Conservation (phyloP, 2,797 vertebrate species). For the Linurgus olivaceus region DNA sequence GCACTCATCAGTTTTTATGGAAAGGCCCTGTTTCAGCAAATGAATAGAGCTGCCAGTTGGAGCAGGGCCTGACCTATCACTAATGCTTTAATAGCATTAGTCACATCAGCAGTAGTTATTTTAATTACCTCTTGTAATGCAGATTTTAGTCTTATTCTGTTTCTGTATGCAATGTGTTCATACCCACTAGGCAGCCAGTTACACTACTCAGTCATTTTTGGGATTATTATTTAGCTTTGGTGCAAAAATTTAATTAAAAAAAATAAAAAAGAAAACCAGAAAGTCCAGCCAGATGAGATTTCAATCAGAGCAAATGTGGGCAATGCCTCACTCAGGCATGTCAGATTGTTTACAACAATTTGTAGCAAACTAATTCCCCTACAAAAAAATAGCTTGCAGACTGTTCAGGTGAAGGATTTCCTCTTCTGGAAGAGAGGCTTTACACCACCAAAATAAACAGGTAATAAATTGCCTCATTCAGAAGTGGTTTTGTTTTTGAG, state of each 20-base stretch:
- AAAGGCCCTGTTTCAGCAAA: rapidly evolving
- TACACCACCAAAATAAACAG: background rate
- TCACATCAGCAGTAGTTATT: background rate
- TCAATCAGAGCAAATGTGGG: background rate
- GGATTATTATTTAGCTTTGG: background rate
- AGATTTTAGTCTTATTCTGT: background rate
- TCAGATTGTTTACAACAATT: background rate
- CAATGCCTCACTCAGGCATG: background rate
- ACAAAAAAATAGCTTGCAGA: background rate
- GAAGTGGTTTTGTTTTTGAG: background rate
- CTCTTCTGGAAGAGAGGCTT: background rate
- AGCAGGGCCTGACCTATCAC: background rate
- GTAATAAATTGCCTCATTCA: background rate
- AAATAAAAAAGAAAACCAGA: background rate
- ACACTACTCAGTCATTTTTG: background rate
- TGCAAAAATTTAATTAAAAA: background rate
- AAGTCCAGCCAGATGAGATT: background rate
- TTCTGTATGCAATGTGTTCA: background rate
- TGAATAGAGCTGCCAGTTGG: background rate
- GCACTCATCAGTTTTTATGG: background rate
- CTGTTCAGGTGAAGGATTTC: background rate
- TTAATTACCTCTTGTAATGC: background rate
- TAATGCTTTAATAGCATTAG: background rate
- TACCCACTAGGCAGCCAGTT: background rate
- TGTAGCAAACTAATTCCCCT: background rate